These are phyloP conservation scores for Protonibea diacanthus DNA, from an alignment of 2,797 vertebrate genomes.

Conservation along the genomic window DNA sequence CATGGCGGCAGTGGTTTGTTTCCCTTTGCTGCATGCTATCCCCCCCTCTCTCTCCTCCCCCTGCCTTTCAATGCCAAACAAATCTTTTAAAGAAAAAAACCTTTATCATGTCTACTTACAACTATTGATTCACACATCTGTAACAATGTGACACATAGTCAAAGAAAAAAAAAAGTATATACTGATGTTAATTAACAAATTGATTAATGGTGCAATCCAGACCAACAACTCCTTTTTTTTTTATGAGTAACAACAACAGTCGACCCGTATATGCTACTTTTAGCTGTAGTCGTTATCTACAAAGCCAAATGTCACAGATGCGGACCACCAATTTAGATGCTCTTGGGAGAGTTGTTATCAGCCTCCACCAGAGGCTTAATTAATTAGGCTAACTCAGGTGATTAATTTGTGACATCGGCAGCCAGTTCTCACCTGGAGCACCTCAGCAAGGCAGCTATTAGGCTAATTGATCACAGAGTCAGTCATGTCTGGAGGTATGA, in stretches of 20 bases:
- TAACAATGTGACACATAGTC: background rate
- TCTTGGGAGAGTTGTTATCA: constrained; percentile 73
- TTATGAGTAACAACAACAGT: constrained; percentile 14
- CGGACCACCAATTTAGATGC: constrained; percentile 72
- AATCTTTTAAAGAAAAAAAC: too few species aligned
- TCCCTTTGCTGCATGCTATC: too few species aligned
- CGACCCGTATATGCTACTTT: constrained; percentile 36
- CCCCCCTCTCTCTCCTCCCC: too few species aligned
- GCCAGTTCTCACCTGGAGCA: constrained; percentile 79
- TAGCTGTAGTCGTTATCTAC: constrained; percentile 59
- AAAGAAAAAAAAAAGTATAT: background rate
- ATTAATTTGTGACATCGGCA: constrained; percentile 81
- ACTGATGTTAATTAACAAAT: background rate
- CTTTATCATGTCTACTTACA: background rate
- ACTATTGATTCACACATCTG: background rate
- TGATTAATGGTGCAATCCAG: constrained; percentile 15
- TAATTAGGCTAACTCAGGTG: constrained; percentile 78
- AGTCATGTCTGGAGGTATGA: constrained; percentile 63
- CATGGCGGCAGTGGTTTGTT: too few species aligned
- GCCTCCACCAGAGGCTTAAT: constrained; percentile 75
- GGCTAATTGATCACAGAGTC: constrained; percentile 74
- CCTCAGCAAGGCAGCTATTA: constrained; percentile 75
- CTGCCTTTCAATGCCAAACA: too few species aligned
- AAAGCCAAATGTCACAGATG: constrained; percentile 73
- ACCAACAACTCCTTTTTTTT: background rate